Evolutionary conservation across 2,797 vertebrate genomes (phyloP), one percentile per base, ranked within the genome.

Genomic region (Chiloscyllium punctatum): DNA sequence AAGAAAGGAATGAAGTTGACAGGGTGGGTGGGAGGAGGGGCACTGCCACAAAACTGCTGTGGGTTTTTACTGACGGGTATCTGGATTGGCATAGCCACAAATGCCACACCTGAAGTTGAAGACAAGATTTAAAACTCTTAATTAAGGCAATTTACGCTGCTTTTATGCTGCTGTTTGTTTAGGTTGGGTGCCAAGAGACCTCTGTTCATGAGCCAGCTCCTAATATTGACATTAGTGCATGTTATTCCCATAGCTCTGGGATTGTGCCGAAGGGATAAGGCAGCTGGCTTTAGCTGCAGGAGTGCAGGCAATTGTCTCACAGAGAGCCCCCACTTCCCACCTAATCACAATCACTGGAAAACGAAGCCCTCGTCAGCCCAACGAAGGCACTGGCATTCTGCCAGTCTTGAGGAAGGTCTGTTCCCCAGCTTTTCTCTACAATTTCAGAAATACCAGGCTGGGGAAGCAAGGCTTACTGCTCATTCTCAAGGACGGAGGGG

Each of bases 101-200:
- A 92, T 69, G 69, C 66, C 21, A 92, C 21, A 6, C 90, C 62
- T 42, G 62, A 92, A 8, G 18, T 92, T 92, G 4, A 25, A 92
- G 66, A n/a, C n/a, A 92, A 69, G 62, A 69, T 92, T 68, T 42
- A 42, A n/a, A 69, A 92, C 90, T 92, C 66, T 92, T 69, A 92
- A 92, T 92, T 69, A 69, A 92, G 90, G 18, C 62, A 68, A 92
- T 92, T 68, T 69, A 92, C 25, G 88, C 57, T 33, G 2, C 88
- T 66, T 66, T 91, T 15, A 68, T 92, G 90, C 21, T 92, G 90
- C n/a, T 69, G 90, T 92, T 92, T 92, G n/a, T 42, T 92, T 92
- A 68, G 90, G n/a, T 91, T 0, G 5, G 88, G 88, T 37, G 15
- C 90, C 18, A 92, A 90, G 90, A 92, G 90, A 42, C 66, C 15